A percentile compares a stretch with the other conserved stretches of the same genome.
These are phyloP conservation scores for Mamestra brassicae DNA, from an alignment of 2,888 invertebrate genomes.

Conservation along the genomic window DNA sequence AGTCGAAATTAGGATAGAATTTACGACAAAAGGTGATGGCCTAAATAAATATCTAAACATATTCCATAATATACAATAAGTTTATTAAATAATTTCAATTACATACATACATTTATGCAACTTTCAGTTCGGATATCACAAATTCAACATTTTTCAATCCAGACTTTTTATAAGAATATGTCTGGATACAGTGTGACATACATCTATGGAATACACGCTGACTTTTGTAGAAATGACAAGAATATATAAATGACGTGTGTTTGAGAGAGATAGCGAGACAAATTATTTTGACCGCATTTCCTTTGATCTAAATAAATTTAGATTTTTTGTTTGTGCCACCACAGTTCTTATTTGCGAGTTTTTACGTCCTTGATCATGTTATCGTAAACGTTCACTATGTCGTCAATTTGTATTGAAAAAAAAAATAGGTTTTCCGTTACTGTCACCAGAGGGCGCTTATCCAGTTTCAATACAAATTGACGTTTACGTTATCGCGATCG, in stretches of 20 bases:
- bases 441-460: too few species aligned
- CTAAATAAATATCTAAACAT: slow-evolving; percentile 56
- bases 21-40: slow-evolving; percentile 10
- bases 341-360: too few species aligned
- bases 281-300: not conserved
- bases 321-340: too few species aligned
- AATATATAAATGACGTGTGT: not conserved
- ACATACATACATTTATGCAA: slow-evolving; percentile 55
- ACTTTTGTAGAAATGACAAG: slow-evolving; percentile 9
- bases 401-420: too few species aligned
- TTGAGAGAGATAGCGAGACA: not conserved
- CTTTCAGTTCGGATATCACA: slow-evolving; percentile 61
- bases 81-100: slow-evolving; percentile 57
- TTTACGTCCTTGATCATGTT: too few species aligned
- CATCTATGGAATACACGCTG: slow-evolving; percentile 22
- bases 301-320: not conserved
- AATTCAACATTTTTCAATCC: slow-evolving; percentile 41
- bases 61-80: slow-evolving; percentile 57
- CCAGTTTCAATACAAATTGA: too few species aligned
- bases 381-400: too few species aligned
- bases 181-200: slow-evolving; percentile 54
- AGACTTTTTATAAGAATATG: slow-evolving; percentile 44
- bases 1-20: not conserved
- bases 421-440: too few species aligned
- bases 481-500: too few species aligned